A percentile compares a stretch with the other conserved stretches of the same genome.
Conservation (phyloP, 2,888 invertebrate genomes). For the Stenolophus ochropezus region DNA sequence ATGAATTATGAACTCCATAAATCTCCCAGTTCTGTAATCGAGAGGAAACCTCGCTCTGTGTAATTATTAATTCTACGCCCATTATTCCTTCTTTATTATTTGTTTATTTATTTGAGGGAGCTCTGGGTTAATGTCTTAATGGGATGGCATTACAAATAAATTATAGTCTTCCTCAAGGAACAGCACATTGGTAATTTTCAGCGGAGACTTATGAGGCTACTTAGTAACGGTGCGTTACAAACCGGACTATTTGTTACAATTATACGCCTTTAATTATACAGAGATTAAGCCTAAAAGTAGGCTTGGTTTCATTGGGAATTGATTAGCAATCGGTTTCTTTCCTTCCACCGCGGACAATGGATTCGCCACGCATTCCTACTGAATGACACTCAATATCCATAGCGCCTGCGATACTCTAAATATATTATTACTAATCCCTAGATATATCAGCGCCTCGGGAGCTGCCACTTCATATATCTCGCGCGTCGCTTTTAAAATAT, state of each 20-base stretch:
- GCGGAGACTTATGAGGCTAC: conserved; percentile 4
- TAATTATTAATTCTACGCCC: conserved; percentile 50
- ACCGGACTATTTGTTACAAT: background rate
- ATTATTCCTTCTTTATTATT: conserved; percentile 38
- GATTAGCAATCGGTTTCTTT: conserved; percentile 24
- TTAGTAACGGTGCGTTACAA: conserved; percentile 22
- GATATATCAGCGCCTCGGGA: background rate
- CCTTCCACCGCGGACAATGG: background rate
- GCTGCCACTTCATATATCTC: conserved; percentile 23
- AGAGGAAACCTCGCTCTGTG: conserved; percentile 6
- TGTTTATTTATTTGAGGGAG: conserved; percentile 42
- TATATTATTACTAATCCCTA: background rate
- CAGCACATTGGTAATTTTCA: conserved; percentile 8
- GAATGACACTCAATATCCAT: conserved; percentile 6
- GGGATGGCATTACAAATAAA: conserved; percentile 40
- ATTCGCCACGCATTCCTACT: conserved; percentile 10
- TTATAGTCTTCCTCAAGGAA: conserved; percentile 28
- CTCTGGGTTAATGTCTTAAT: conserved; percentile 39
- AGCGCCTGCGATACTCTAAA: background rate
- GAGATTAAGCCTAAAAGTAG: background rate
- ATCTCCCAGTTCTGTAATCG: conserved; percentile 33
- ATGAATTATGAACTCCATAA: conserved; percentile 40
- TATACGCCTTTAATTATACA: background rate
- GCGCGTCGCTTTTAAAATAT: conserved; percentile 45
- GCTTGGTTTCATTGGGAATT: conserved; percentile 8